Percentiles rank a stretch among this genome's conserved stretches.
phyloP scores from a whole-genome alignment of 2,888 invertebrate species.

The Tetragonula carbonaria region DNA sequence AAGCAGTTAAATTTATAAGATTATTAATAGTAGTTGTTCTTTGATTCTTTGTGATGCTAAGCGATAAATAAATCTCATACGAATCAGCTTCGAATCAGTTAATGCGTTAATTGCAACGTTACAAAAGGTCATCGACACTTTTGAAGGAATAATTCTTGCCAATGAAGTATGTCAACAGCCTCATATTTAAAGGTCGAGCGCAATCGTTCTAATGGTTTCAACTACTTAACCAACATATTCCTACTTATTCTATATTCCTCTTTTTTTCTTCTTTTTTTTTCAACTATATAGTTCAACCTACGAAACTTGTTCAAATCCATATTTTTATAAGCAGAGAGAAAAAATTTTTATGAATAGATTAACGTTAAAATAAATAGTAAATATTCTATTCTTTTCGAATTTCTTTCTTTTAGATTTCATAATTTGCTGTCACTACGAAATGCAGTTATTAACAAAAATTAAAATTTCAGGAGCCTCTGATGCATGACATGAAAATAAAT shows the following conservation, averaged over 20 bases:
- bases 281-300: background rate
- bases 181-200: conserved; percentile 46
- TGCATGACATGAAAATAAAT: conserved; percentile 8
- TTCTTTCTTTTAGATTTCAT: background rate
- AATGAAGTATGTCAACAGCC: conserved; percentile 53
- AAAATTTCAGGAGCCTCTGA: conserved; percentile 25
- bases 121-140: conserved; percentile 43
- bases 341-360: background rate
- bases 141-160: conserved; percentile 47
- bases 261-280: background rate
- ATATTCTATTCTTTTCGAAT: background rate
- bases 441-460: conserved; percentile 14
- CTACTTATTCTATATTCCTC: conserved; percentile 6
- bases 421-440: background rate
- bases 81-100: conserved; percentile 3
- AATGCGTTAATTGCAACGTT: conserved; percentile 40
- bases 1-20: background rate
- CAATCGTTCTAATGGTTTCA: conserved; percentile 39
- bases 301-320: background rate
- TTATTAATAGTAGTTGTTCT: background rate
- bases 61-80: conserved; percentile 31
- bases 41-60: background rate
- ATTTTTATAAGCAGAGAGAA: background rate
- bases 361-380: background rate
- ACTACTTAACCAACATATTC: conserved; percentile 16